Percentiles rank a stretch among this genome's conserved stretches.
Evolutionary conservation across 2,113 vertebrate species (phyloP).

Genomic region (Ranitomeya variabilis): DNA sequence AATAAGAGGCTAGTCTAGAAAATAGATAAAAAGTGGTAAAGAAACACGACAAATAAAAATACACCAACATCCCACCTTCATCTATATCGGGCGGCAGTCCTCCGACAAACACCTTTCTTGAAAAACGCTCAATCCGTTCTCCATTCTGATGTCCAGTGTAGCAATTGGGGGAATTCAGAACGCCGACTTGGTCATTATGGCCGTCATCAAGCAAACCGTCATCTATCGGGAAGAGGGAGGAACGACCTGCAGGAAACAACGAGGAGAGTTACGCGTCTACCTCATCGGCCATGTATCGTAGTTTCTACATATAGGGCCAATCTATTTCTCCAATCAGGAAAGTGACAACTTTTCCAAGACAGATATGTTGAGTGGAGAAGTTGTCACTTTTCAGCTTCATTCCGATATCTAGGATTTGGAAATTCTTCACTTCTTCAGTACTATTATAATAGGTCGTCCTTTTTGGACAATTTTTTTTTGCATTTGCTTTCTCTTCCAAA

Average conservation of each 20-base stretch:
- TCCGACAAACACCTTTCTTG: slow-evolving; percentile 97
- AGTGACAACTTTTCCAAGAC: too few species aligned
- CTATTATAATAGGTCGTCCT: too few species aligned
- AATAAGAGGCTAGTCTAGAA: background rate
- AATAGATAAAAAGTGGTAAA: background rate
- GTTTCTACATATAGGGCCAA: too few species aligned
- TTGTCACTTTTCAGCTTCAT: background rate
- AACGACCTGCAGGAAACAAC: slow-evolving; percentile 80
- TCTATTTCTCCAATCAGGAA: too few species aligned
- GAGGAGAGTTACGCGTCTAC: background rate
- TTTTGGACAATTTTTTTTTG: too few species aligned
- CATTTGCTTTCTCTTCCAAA: too few species aligned
- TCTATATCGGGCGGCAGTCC: slow-evolving; percentile 96
- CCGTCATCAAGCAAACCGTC: slow-evolving; percentile 92
- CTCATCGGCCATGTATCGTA: too few species aligned
- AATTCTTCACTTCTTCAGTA: too few species aligned
- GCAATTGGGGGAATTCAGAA: slow-evolving; percentile 87
- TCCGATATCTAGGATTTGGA: background rate
- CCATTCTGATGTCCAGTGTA: slow-evolving; percentile 93
- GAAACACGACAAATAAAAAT: background rate
- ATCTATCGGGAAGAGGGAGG: slow-evolving; percentile 95
- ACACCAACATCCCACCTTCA: slow-evolving; percentile 80
- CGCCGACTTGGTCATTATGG: slow-evolving; percentile 89
- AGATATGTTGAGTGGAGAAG: background rate
- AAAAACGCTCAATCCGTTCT: slow-evolving; percentile 93